A percentile compares a stretch with the other conserved stretches of the same genome.
Conservation (phyloP, 2,888 invertebrate genomes). For the Isoperla grammatica region DNA sequence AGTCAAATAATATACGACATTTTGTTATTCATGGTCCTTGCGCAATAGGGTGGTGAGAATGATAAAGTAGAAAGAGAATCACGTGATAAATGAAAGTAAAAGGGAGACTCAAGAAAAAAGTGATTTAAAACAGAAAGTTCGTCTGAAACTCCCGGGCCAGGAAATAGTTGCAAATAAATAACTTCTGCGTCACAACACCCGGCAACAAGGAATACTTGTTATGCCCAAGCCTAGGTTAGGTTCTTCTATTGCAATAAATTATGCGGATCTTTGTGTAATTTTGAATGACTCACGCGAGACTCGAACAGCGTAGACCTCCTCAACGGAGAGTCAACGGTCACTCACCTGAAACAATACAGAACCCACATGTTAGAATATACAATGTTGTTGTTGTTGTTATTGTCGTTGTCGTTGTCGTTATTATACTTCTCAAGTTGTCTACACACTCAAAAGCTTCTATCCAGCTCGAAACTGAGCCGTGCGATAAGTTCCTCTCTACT, state of each 20-base stretch:
- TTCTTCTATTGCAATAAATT: background rate
- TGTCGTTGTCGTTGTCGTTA: no score
- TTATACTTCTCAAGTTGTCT: no score
- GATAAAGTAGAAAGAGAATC: constrained; percentile 13
- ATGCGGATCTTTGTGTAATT: background rate
- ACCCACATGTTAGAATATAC: background rate
- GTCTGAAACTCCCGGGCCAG: constrained; percentile 1
- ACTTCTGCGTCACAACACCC: constrained; percentile 1
- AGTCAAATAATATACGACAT: constrained; percentile 17
- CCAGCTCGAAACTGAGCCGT: no score
- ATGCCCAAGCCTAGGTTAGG: background rate
- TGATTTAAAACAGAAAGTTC: constrained; percentile 19
- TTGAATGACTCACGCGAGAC: background rate
- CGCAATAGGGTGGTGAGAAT: constrained; percentile 4
- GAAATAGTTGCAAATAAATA: constrained; percentile 14
- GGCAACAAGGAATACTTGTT: background rate
- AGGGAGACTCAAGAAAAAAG: constrained; percentile 10
- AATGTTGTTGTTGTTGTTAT: no score
- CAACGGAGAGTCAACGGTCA: background rate
- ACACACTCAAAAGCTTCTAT: no score
- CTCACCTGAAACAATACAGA: constrained; percentile 5
- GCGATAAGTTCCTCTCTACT: no score
- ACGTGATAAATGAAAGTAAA: constrained; percentile 20
- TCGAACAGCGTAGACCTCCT: background rate
- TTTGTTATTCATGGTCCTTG: constrained; percentile 15